Base-by-base conservation (phyloP, 2,888 invertebrate species). In the Euzetes globulus region DNA sequence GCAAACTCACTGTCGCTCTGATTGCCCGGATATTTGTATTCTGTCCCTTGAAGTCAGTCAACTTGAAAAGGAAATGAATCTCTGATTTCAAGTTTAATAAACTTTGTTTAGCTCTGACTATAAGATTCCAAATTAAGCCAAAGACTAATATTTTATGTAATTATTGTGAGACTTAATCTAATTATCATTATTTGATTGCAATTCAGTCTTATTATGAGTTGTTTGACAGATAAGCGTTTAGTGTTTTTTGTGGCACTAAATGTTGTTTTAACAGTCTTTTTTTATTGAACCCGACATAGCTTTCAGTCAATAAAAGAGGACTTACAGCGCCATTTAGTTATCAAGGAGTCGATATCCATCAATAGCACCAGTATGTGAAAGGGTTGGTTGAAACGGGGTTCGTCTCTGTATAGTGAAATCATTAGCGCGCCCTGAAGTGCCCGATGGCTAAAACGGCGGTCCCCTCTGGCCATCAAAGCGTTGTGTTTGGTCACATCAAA, bases 311-410 rank as follows among this genome's bases (percentile, higher is more conserved):
- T 22, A 9, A 29, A 25, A 27, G 47, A 70, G 22, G 29, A 79
- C 90, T 88, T 85, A 98, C 98, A 96, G 83, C 99, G 88, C 99
- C 99, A 99, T 84, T 99, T 99, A 55, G 96, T 98, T 81, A 99
- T 92, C 75, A 96, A 87, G 0, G 96, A 94, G 85, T 99, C 99
- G 72, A 99, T 95, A 81, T 99, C 98, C 92, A 97, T 97, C 33
- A 99, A 88, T 17, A 94, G 87, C 0, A 91, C 92, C 17, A 99
- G 86, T 77, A 99, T 87, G 83, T 97, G 97, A 85, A 96, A 96
- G 0, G 98, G 98, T 83, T 97, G 96, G 79, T 95, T 95, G 85
- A 99, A 99, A 68, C 97, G 87, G 0, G 97, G 96, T 84, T 97
- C 95, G 81, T 98, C 96, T 65, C 97, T 86, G 84, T 98, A 98